Percentiles rank a stretch among this genome's conserved stretches.
phyloP scores from a whole-genome alignment of 2,113 vertebrate species.

The Falco punctatus region DNA sequence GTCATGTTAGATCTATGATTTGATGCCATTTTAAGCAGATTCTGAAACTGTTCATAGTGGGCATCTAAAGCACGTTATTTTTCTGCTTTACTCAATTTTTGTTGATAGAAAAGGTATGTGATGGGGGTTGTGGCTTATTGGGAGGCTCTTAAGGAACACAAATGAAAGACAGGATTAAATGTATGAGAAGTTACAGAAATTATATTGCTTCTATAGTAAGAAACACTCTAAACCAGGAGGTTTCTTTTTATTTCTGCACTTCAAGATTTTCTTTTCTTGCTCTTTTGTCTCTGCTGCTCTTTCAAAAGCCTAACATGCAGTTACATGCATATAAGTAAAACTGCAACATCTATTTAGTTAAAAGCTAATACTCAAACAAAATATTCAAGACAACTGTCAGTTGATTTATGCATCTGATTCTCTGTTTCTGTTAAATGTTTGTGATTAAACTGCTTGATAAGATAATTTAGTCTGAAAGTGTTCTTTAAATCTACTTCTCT shows the following conservation, averaged over 20 bases:
- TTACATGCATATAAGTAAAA: not conserved
- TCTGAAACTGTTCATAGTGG: not conserved
- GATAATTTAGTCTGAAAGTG: not conserved
- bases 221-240: not conserved
- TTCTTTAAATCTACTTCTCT: not conserved
- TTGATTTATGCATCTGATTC: not conserved
- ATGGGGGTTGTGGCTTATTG: not conserved
- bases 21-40: not conserved
- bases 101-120: not conserved
- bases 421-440: not conserved
- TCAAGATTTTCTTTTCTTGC: not conserved
- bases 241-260: not conserved
- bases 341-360: not conserved
- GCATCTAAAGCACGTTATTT: not conserved
- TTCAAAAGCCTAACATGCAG: not conserved
- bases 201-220: not conserved
- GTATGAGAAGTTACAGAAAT: not conserved
- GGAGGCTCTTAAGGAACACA: not conserved
- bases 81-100: not conserved
- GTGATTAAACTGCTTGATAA: not conserved
- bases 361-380: not conserved
- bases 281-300: not conserved
- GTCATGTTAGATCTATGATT: fast-evolving
- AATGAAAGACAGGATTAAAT: not conserved
- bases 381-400: not conserved